Conservation (phyloP, 2,888 invertebrate species). For the Acrobasis consociella region DNA sequence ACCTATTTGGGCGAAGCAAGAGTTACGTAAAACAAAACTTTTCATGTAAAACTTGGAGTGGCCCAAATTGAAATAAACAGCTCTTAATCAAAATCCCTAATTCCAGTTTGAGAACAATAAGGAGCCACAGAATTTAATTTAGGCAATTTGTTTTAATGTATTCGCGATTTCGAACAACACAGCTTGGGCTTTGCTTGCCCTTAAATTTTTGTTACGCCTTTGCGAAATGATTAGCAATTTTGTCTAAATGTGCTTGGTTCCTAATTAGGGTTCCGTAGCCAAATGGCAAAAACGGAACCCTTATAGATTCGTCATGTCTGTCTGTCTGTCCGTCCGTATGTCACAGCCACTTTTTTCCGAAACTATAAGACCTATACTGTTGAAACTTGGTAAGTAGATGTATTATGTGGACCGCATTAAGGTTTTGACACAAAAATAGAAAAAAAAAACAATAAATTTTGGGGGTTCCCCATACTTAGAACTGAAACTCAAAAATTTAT, state of each 20-base stretch:
- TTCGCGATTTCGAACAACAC: conserved; percentile 20
- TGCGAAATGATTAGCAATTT: conserved; percentile 7
- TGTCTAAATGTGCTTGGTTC: background rate
- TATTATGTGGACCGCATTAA: too few relatives aligned
- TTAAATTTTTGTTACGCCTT: conserved; percentile 7
- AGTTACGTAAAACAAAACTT: conserved; percentile 18
- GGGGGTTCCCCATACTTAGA: too few relatives aligned
- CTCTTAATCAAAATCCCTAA: conserved; percentile 42
- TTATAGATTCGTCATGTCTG: too few relatives aligned
- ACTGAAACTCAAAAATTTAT: too few relatives aligned
- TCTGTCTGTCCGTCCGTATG: too few relatives aligned
- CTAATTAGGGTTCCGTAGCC: too few relatives aligned
- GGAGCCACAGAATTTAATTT: conserved; percentile 19
- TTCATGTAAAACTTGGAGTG: conserved; percentile 8
- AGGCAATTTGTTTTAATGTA: conserved; percentile 24
- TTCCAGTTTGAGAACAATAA: conserved; percentile 12
- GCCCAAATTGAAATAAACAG: conserved; percentile 35
- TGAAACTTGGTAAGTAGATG: too few relatives aligned
- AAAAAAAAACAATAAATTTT: too few relatives aligned
- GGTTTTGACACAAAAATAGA: too few relatives aligned
- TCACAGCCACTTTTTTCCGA: too few relatives aligned
- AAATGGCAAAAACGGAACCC: too few relatives aligned
- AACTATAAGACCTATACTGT: too few relatives aligned
- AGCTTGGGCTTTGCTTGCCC: background rate
- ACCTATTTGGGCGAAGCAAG: background rate